Conservation (phyloP, 2,797 vertebrate genomes). For the Acestrorhynchus altus region DNA sequence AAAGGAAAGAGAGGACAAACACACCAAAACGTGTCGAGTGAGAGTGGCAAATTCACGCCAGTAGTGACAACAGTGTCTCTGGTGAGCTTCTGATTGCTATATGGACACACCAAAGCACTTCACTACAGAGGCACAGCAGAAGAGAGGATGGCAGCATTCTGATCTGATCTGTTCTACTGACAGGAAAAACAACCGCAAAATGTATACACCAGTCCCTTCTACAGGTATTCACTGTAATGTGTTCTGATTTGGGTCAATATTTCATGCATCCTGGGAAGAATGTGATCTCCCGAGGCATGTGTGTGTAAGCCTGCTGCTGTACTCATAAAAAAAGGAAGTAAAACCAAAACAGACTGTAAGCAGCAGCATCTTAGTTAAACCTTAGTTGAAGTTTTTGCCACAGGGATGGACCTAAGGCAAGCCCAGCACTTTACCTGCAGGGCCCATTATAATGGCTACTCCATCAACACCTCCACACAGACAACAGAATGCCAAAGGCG, state of each 20-base stretch:
- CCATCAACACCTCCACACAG: slow-evolving; percentile 38
- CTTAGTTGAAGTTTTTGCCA: neutral
- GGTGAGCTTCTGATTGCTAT: neutral
- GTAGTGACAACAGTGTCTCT: neutral
- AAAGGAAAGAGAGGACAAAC: neutral
- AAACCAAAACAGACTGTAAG: neutral
- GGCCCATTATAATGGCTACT: neutral
- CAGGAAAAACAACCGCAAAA: neutral
- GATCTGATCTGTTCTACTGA: neutral
- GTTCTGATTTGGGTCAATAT: neutral
- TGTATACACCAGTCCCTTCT: neutral
- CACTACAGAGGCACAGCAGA: slow-evolving; percentile 6
- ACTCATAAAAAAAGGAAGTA: neutral
- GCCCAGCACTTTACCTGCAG: neutral
- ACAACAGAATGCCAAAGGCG: neutral
- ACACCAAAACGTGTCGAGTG: neutral
- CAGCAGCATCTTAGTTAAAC: neutral
- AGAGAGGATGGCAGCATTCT: neutral
- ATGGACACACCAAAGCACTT: neutral
- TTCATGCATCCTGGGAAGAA: neutral
- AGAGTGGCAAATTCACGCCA: neutral
- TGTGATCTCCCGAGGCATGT: neutral
- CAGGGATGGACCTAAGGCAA: neutral
- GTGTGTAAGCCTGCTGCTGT: neutral
- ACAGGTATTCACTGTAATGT: neutral